Percentiles rank a stretch among this genome's conserved stretches.
Conservation (phyloP, 2,113 vertebrate species). For the Protobothrops mucrosquamatus region DNA sequence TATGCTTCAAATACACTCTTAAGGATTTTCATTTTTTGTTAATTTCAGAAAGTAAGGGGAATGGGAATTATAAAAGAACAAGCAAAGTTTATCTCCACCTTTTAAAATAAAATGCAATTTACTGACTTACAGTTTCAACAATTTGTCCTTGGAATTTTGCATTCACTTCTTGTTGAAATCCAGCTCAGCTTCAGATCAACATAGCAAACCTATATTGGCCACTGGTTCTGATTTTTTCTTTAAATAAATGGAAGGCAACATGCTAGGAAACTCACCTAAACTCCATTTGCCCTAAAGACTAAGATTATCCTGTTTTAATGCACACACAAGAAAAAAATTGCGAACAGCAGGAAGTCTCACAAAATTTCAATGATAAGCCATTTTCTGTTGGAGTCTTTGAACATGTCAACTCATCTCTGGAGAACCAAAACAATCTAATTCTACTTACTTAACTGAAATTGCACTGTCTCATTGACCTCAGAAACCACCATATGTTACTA, state of each 20-base stretch:
- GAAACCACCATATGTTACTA: neutral
- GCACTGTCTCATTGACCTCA: neutral
- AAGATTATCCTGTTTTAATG: constrained; percentile 55
- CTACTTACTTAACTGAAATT: neutral
- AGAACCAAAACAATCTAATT: neutral
- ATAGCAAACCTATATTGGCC: constrained; percentile 37
- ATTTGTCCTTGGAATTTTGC: constrained; percentile 55
- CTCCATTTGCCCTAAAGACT: constrained; percentile 47
- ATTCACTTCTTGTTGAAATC: constrained; percentile 58
- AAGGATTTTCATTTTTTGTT: constrained; percentile 63
- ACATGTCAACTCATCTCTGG: constrained; percentile 33
- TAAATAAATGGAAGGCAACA: constrained; percentile 37
- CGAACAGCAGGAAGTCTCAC: constrained; percentile 45
- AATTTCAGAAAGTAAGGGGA: constrained; percentile 49
- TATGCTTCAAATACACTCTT: constrained; percentile 55
- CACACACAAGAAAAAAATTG: constrained; percentile 49
- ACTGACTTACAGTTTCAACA: constrained; percentile 21
- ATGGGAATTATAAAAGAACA: constrained; percentile 56
- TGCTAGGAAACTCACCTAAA: constrained; percentile 46
- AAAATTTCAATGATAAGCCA: constrained; percentile 39
- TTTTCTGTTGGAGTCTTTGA: constrained; percentile 29
- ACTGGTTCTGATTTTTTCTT: constrained; percentile 41
- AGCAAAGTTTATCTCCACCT: constrained; percentile 57
- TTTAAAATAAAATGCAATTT: constrained; percentile 54
- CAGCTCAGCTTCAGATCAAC: constrained; percentile 57